Evolutionary conservation across 2,797 vertebrate genomes (phyloP).

Genomic region (Lepilemur septentrionalis): DNA sequence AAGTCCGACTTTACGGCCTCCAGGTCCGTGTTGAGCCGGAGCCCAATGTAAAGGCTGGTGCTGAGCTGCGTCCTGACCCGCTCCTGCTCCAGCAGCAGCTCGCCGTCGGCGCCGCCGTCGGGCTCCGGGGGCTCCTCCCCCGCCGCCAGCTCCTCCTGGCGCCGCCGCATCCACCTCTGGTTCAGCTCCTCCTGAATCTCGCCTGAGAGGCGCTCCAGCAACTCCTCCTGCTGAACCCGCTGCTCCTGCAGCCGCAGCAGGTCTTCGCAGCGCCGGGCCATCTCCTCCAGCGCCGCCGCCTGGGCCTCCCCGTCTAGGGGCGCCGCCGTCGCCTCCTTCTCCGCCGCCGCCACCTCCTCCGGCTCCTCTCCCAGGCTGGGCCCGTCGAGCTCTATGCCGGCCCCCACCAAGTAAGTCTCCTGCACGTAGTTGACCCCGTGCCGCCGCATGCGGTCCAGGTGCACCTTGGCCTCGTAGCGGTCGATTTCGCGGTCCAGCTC

Average conservation of each 20-base stretch:
- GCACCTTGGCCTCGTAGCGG: constrained; percentile 92
- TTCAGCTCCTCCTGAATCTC: constrained; percentile 97
- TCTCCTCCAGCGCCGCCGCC: constrained; percentile 89
- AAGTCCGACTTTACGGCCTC: constrained; percentile 89
- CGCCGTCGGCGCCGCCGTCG: constrained; percentile 81
- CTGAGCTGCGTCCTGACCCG: constrained; percentile 94
- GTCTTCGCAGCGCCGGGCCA: constrained; percentile 90
- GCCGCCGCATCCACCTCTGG: constrained; percentile 93
- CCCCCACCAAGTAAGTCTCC: constrained; percentile 94
- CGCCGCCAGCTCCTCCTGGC: constrained; percentile 87
- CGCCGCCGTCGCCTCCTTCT: constrained; percentile 79
- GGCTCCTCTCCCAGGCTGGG: constrained; percentile 83
- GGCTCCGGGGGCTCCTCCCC: constrained; percentile 76
- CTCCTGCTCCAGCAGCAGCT: constrained; percentile 90
- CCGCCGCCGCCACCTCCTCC: constrained; percentile 79
- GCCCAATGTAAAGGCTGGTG: constrained; percentile 95
- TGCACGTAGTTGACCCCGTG: constrained; percentile 98
- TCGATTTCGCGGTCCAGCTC: constrained; percentile 97
- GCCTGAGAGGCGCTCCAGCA: constrained; percentile 91
- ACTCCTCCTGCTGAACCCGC: constrained; percentile 90
- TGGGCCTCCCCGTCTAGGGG: constrained; percentile 83
- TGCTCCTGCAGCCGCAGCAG: constrained; percentile 92
- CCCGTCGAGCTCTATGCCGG: constrained; percentile 69
- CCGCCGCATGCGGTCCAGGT: constrained; percentile 92
- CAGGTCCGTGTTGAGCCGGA: constrained; percentile 93